Base-by-base conservation (phyloP, 1,140 invertebrate genomes). In the Planococcus citri region DNA sequence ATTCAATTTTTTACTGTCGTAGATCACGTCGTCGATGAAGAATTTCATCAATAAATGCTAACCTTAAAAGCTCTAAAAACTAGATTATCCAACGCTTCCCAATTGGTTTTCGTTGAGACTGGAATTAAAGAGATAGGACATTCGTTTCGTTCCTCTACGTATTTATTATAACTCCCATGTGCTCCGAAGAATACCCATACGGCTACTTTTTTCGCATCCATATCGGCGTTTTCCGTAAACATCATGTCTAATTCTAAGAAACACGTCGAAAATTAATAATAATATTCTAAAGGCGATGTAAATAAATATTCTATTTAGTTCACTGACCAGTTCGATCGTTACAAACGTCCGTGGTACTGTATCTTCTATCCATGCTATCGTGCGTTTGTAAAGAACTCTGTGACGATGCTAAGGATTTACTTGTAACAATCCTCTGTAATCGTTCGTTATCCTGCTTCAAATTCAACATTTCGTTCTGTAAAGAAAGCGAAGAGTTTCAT, bases 361-460 rank as follows among this genome's bases (percentile, higher is more conserved):
- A 82, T 75, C 85, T 74, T 79, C 87, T 78, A 70, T 83, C 82
- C 2, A 82, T 76, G 58, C 79, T 79, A 25, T 77, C 77, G 58
- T 75, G 70, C 14, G 70, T 72, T n/a, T 79, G 82, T 70, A 91
- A 78, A 29, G 89, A 91, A 70, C 83, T 88, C 73, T 90, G 87
- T 9, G 89, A 91, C 1, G 90, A 90, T 1, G 88, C 88, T 38
- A 91, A 76, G 0, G 89, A 91, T 74, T 91, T 87, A 25, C 86
- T 89, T 3, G 88, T 88, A 0, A 95, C 89, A 73, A 95, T 80
- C 73, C 91, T 84, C 75, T 97, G 94, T 0, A 98, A 82, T 37
- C 95, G 83, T 75, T 97, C 94, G 78, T 98, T 98, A 77, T 98
- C 97, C 75, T 97, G 93, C 77, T 97, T 97, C 73, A 98, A 79